Evolutionary conservation across 2,113 vertebrate species (phyloP), one percentile per base, ranked within the genome.

Genomic region (Clarias macrocephalus): DNA sequence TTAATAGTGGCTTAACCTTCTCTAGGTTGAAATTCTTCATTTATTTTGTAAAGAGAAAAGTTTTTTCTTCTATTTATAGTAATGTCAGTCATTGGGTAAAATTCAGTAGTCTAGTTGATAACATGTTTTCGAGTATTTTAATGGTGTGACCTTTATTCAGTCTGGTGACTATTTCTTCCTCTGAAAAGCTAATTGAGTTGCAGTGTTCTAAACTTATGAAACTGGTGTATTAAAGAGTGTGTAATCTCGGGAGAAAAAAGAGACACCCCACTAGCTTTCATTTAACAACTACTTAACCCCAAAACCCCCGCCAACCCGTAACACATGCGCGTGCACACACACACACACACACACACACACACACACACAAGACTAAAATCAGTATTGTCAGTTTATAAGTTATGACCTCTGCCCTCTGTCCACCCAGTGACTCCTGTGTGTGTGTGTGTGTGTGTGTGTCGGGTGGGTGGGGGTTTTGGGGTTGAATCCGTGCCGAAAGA

Each of bases 201-300:
- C 28, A 9, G 66, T 18, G 66, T 68, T 68, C 28, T 30, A 30
- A 68, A 68, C 28, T 68, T 1, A n/a, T n/a, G 6, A 72, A 37
- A 72, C 30, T 9, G 68, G n/a, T 33, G 30, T 70, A 7, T 37
- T 30, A 8, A 37, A 21, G 30, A 37, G 68, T 72, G 68, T 19
- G 57, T 59, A 59, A 21, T 21, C 10, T 73, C 37, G 23, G 37
- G 19, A 73, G 21, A 42, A 73, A 73, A 42, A 13, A 73, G 19
- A 42, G 57, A 59, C 33, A 73, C 19, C 70, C 33, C 42, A 37
- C 70, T 73, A 73, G 80, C 84, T 52, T 82, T 86, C 82, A 84
- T 86, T 62, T 82, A 87, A 89, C 12, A 82, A 77, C 48, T 7
- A 18, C 33, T 33, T 60, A 37, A 84, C 73, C 42, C 83, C 89